These are phyloP conservation scores for Procambarus virginalis DNA, from an alignment of 1,140 invertebrate genomes.

Conservation along the genomic window DNA sequence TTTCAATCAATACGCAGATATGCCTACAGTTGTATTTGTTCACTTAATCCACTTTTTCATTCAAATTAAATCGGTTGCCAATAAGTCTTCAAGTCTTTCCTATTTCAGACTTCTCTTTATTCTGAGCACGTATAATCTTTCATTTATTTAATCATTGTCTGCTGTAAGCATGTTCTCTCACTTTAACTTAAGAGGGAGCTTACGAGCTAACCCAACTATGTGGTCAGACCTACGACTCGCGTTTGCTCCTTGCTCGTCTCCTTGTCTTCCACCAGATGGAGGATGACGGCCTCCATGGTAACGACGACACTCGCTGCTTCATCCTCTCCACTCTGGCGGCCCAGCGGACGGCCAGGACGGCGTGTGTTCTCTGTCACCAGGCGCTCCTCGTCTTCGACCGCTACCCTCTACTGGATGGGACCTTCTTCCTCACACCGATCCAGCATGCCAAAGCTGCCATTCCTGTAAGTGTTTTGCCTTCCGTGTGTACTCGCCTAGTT, in stretches of 20 bases:
- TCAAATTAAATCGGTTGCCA: not conserved
- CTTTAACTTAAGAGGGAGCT: not conserved
- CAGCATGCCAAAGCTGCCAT: conserved; percentile 89
- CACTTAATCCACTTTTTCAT: not conserved
- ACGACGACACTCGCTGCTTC: conserved; percentile 96
- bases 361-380: conserved; percentile 91
- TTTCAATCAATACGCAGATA: not conserved
- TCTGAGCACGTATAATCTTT: no score
- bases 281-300: conserved; percentile 96
- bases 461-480: conserved; percentile 79
- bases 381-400: conserved; percentile 95
- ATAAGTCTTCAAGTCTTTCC: no score
- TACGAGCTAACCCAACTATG: not conserved
- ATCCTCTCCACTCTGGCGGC: conserved; percentile 92
- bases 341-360: conserved; percentile 86
- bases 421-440: conserved; percentile 95
- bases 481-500: no score
- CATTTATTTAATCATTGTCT: no score
- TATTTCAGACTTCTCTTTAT: no score
- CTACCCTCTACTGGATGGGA: conserved; percentile 97
- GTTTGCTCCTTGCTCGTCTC: conserved; percentile 70
- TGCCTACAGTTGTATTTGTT: not conserved
- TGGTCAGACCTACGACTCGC: conserved; percentile 53
- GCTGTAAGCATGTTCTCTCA: no score
- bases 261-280: conserved; percentile 83